Evolutionary conservation across 1,140 invertebrate genomes (phyloP).

Genomic region (Ctenoplectra terminalis): DNA sequence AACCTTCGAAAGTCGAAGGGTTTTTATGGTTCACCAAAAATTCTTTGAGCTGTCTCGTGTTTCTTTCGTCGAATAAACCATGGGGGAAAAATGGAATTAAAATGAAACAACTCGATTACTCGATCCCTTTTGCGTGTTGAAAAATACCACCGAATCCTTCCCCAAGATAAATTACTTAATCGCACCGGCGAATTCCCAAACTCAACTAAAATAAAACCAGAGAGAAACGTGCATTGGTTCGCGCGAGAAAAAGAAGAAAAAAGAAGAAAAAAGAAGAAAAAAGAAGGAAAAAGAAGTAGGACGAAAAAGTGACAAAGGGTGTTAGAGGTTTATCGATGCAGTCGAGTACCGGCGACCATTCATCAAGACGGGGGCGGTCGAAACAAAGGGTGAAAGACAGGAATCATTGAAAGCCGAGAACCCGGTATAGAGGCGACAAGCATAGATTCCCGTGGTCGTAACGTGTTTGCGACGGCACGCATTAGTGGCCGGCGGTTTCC

Average conservation of each 20-base stretch:
- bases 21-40: background rate
- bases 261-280: background rate
- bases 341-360: background rate
- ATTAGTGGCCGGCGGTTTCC: slow-evolving; percentile 49
- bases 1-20: background rate
- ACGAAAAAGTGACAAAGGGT: background rate
- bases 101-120: background rate
- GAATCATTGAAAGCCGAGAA: background rate
- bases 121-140: background rate
- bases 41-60: background rate
- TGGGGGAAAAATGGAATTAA: too few species aligned
- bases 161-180: background rate
- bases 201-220: background rate
- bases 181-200: background rate
- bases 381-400: background rate
- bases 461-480: slow-evolving; percentile 40
- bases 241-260: background rate
- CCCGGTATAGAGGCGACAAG: background rate
- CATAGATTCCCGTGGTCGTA: slow-evolving; percentile 34
- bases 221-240: background rate
- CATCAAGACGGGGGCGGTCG: background rate
- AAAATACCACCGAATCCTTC: background rate
- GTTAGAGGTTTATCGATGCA: background rate
- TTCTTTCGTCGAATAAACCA: background rate
- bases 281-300: background rate